These are phyloP conservation scores for Fragum sueziense DNA, from an alignment of 2,888 invertebrate genomes.

Conservation along the genomic window DNA sequence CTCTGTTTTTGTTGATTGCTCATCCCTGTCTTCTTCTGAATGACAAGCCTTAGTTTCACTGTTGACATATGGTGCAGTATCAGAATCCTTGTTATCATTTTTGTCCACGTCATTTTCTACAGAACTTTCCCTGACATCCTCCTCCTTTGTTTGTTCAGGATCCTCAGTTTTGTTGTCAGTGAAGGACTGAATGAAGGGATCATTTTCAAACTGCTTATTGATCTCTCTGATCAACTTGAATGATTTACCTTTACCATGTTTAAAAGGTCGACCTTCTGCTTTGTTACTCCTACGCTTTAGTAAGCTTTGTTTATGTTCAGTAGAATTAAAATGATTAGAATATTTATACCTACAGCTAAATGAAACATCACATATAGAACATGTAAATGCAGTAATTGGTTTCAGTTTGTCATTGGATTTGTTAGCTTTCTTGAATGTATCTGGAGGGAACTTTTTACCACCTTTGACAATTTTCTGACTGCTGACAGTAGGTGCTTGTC, in stretches of 20 bases:
- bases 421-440: background rate
- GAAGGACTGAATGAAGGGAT: conserved; percentile 11
- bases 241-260: conserved; percentile 23
- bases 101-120: background rate
- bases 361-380: conserved; percentile 66
- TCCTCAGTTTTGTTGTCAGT: background rate
- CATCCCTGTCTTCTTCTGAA: background rate
- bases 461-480: conserved; percentile 81
- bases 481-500: conserved; percentile 82
- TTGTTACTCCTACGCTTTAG: background rate
- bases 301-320: conserved; percentile 55
- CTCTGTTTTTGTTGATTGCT: background rate
- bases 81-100: background rate
- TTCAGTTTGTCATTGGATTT: conserved; percentile 7
- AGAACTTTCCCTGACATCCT: background rate
- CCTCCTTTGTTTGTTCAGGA: background rate
- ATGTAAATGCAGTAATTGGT: conserved; percentile 50
- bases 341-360: conserved; percentile 69
- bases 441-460: conserved; percentile 45
- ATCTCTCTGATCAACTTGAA: conserved; percentile 16
- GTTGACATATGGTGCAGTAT: background rate
- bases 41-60: background rate
- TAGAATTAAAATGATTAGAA: conserved; percentile 66
- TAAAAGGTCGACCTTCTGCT: background rate
- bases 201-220: conserved; percentile 19